These are phyloP conservation scores for Calameuta idolon DNA, from an alignment of 2,888 invertebrate species.

Conservation along the genomic window DNA sequence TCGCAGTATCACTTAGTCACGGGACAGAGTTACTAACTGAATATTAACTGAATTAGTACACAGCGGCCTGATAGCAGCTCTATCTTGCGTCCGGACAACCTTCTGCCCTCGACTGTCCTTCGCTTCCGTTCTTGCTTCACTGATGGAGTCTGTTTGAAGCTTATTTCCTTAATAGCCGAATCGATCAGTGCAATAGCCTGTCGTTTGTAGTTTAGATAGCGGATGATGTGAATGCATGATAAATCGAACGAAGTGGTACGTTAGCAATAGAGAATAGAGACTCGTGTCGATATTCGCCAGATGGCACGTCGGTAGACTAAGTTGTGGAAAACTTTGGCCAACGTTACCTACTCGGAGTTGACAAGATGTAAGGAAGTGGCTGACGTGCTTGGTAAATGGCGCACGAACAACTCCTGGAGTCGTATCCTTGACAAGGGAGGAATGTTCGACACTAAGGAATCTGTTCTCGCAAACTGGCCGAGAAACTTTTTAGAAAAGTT, in stretches of 20 bases:
- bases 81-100: background rate
- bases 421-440: background rate
- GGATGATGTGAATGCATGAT: background rate
- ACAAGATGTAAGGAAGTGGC: background rate
- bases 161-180: background rate
- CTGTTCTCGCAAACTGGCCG: background rate
- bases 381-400: background rate
- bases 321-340: background rate
- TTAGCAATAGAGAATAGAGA: background rate
- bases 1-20: conserved; percentile 45
- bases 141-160: background rate
- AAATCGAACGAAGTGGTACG: background rate
- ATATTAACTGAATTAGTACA: conserved; percentile 47
- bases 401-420: background rate
- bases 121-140: background rate
- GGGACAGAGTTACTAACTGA: conserved; percentile 42
- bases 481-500: background rate
- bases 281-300: background rate
- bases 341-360: background rate
- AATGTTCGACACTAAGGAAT: background rate
- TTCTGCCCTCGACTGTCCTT: background rate
- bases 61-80: conserved; percentile 7
- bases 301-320: background rate
- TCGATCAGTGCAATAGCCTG: background rate
- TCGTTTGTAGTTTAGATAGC: background rate